Conservation (phyloP, 1,140 invertebrate species). For the Leptestheria dahalacensis region DNA sequence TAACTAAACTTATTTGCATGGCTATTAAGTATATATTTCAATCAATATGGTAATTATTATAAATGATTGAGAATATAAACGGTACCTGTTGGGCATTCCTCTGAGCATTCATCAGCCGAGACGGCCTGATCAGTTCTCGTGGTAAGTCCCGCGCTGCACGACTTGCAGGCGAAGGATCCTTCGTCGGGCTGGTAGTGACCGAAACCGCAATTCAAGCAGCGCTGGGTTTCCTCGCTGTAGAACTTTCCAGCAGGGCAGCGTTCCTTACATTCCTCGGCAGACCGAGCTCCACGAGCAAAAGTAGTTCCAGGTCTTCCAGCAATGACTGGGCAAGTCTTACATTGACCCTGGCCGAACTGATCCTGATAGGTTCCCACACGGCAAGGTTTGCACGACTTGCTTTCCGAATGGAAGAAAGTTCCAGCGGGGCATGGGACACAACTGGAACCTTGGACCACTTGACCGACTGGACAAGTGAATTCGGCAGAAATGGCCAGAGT, state of each 20-base stretch:
- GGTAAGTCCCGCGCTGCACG: constrained; percentile 84
- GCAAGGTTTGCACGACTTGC: constrained; percentile 64
- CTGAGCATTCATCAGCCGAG: constrained; percentile 60
- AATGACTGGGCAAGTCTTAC: constrained; percentile 71
- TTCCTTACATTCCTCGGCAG: constrained; percentile 80
- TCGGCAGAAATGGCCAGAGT: constrained; percentile 71
- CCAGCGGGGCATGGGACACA: constrained; percentile 89
- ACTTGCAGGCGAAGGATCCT: constrained; percentile 73
- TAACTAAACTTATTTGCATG: too few relatives aligned
- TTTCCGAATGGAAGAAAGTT: constrained; percentile 62
- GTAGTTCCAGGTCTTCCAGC: constrained; percentile 75
- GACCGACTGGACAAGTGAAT: constrained; percentile 80
- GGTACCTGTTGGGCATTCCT: constrained; percentile 57
- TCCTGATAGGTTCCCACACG: constrained; percentile 85
- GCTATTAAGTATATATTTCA: too few relatives aligned
- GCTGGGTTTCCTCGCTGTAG: constrained; percentile 65
- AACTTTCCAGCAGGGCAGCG: constrained; percentile 80
- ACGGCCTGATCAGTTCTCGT: constrained; percentile 81
- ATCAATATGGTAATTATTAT: too few relatives aligned
- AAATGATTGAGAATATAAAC: too few relatives aligned
- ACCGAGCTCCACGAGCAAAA: constrained; percentile 64
- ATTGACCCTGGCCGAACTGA: constrained; percentile 74
- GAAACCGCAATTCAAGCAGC: constrained; percentile 81
- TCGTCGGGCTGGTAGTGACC: constrained; percentile 85
- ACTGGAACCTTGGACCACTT: constrained; percentile 79